phyloP scores from a whole-genome alignment of 2,113 vertebrate genomes.

The Percopsis transmontana region DNA sequence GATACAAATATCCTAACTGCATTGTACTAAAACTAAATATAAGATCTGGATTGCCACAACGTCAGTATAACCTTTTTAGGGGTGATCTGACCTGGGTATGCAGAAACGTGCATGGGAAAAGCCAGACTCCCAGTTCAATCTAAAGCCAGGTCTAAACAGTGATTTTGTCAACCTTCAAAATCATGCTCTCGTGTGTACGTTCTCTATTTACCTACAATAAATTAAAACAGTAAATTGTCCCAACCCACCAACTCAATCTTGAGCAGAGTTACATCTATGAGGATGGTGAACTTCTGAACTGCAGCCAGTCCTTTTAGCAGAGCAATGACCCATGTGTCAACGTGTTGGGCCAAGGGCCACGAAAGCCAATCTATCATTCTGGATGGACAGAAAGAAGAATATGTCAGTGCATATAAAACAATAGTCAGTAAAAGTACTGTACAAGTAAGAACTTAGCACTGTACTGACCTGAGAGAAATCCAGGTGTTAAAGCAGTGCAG shows the following conservation, averaged over 20 bases:
- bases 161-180: neutral
- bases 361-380: conserved; percentile 99
- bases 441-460: neutral
- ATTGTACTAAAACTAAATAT: too few species aligned
- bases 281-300: conserved; percentile 98
- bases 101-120: too few species aligned
- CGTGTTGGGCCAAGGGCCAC: conserved; percentile 95
- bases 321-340: conserved; percentile 96
- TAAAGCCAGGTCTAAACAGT: too few species aligned
- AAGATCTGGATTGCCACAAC: too few species aligned
- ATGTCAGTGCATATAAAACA: neutral
- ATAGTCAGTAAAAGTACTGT: neutral
- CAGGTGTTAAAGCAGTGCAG: too few species aligned
- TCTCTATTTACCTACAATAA: neutral
- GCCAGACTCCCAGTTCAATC: too few species aligned
- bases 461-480: too few species aligned
- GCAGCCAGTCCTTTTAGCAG: conserved; percentile 94
- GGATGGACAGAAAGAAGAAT: conserved; percentile 11
- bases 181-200: neutral
- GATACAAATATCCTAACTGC: too few species aligned
- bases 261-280: conserved; percentile 96
- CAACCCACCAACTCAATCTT: conserved; percentile 94
- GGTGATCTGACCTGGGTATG: too few species aligned
- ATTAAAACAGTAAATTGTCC: conserved; percentile 6
- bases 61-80: too few species aligned